These are phyloP conservation scores for Incurvaria masculella DNA, from an alignment of 2,888 invertebrate species.

Conservation along the genomic window DNA sequence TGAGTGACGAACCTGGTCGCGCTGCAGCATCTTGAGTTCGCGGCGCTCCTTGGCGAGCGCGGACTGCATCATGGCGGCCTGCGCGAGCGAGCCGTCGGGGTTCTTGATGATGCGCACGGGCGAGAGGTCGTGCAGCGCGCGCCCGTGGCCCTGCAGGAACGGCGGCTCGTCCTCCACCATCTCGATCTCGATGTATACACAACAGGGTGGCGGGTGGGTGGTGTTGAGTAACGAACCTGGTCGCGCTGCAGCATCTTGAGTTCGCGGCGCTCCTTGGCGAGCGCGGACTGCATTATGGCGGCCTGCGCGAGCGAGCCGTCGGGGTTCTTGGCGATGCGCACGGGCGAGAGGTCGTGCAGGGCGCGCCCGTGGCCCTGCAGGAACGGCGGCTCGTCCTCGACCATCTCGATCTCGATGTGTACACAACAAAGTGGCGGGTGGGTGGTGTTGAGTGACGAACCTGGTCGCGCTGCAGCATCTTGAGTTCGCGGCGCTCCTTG, in stretches of 20 bases:
- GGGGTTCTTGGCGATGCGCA: conserved; percentile 96
- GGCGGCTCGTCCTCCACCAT: conserved; percentile 98
- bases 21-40: conserved; percentile 93
- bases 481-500: conserved; percentile 94
- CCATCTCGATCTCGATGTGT: conserved; percentile 98
- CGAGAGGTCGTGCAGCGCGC: conserved; percentile 87
- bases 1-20: conserved; percentile 93
- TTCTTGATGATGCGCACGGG: conserved; percentile 97
- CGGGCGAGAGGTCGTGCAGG: conserved; percentile 89
- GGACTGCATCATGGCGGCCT: conserved; percentile 99
- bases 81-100: conserved; percentile 97
- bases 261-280: conserved; percentile 96
- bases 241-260: conserved; percentile 95
- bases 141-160: conserved; percentile 90
- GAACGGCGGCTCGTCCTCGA: conserved; percentile 98
- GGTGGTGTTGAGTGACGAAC: no score
- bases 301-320: conserved; percentile 98
- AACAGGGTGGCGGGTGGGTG: no score
- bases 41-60: conserved; percentile 96
- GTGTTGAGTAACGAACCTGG: no score
- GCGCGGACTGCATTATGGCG: conserved; percentile 99
- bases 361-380: conserved; percentile 88
- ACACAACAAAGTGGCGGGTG: no score
- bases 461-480: conserved; percentile 92
- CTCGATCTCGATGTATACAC: conserved; percentile 97